These are phyloP conservation scores for Norana najaformis DNA, from an alignment of 2,888 invertebrate species.

Conservation along the genomic window DNA sequence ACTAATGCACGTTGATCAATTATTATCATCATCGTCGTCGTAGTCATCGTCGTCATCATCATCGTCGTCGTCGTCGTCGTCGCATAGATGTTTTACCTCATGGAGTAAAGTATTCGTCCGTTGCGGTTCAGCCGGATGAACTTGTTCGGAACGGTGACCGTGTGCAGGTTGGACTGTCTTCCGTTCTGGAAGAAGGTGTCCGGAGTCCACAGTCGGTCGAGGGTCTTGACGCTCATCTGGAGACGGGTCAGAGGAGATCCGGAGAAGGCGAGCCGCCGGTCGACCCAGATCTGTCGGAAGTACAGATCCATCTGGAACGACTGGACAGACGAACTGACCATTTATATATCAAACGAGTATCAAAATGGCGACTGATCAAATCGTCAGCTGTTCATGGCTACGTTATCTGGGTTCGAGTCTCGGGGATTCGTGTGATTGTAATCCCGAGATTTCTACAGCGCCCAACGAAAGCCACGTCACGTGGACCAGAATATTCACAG, in stretches of 20 bases:
- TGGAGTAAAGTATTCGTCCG: constrained; percentile 88
- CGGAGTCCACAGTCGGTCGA: constrained; percentile 55
- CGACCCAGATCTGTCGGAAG: constrained; percentile 49
- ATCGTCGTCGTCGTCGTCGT: background rate
- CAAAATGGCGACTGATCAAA: too few species aligned
- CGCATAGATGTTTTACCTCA: constrained; percentile 74
- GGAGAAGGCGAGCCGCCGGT: constrained; percentile 46
- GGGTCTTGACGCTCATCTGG: constrained; percentile 48
- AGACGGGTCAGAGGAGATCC: constrained; percentile 46
- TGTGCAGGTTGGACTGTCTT: constrained; percentile 89
- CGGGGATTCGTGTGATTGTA: too few species aligned
- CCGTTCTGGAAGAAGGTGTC: constrained; percentile 79
- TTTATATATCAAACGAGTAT: too few species aligned
- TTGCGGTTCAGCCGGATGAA: constrained; percentile 83
- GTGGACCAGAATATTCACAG: too few species aligned
- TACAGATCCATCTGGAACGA: constrained; percentile 49
- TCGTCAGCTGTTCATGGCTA: too few species aligned
- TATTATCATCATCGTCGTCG: too few species aligned
- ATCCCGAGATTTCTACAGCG: too few species aligned
- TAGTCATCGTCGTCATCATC: too few species aligned
- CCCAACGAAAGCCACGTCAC: too few species aligned
- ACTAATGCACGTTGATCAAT: too few species aligned
- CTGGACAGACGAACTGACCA: constrained; percentile 31
- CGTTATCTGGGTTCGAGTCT: too few species aligned
- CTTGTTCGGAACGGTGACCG: constrained; percentile 92